phyloP scores from a whole-genome alignment of 2,797 vertebrate species.

The Bradypodion pumilum region DNA sequence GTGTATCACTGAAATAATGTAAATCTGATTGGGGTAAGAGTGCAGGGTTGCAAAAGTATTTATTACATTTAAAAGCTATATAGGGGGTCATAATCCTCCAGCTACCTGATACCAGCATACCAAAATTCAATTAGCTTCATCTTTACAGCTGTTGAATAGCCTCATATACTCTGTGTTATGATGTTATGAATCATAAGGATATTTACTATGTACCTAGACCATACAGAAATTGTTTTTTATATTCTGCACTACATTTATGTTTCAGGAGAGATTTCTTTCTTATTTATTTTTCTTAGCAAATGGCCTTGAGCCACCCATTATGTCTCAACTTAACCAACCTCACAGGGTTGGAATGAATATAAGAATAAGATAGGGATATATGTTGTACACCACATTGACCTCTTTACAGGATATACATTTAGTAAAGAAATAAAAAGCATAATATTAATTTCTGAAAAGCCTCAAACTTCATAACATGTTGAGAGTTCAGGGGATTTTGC shows the following conservation, averaged over 20 bases:
- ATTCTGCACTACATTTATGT: background rate
- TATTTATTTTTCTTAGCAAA: conserved; percentile 11
- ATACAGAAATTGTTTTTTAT: conserved; percentile 13
- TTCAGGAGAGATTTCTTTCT: background rate
- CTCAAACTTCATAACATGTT: background rate
- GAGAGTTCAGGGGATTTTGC: background rate
- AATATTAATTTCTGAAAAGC: background rate
- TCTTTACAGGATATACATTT: background rate
- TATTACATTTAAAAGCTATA: background rate
- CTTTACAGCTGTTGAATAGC: conserved; percentile 16
- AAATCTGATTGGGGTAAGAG: background rate
- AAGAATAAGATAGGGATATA: too few species aligned
- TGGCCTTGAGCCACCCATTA: background rate
- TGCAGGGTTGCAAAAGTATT: background rate
- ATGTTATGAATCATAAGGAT: conserved; percentile 29
- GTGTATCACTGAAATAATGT: background rate
- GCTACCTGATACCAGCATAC: conserved; percentile 2
- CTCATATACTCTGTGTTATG: conserved; percentile 12
- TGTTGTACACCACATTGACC: too few species aligned
- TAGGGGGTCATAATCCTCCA: conserved; percentile 10
- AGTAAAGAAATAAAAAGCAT: background rate
- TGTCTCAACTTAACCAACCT: background rate
- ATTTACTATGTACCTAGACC: background rate
- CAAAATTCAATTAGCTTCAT: conserved; percentile 22
- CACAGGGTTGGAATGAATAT: too few species aligned